These are phyloP conservation scores for Martes martes DNA, from an alignment of 2,113 vertebrate species.

Conservation along the genomic window DNA sequence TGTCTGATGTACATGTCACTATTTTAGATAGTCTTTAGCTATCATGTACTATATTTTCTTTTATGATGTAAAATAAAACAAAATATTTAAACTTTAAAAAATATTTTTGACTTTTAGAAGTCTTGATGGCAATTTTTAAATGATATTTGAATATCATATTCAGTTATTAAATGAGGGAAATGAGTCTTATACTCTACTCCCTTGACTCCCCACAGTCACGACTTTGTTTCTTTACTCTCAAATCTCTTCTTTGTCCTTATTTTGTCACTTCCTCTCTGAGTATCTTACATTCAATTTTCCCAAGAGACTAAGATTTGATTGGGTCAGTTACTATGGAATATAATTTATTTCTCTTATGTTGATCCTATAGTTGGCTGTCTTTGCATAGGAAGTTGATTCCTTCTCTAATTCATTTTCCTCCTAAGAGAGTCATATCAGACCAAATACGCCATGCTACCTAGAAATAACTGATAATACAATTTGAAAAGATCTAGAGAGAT, in stretches of 20 bases:
- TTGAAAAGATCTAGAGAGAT: not conserved
- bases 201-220: too few relatives aligned
- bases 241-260: not conserved
- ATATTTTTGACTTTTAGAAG: not conserved
- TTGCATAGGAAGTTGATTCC: not conserved
- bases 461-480: not conserved
- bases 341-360: not conserved
- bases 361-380: not conserved
- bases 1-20: not conserved
- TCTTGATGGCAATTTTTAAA: not conserved
- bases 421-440: not conserved
- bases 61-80: not conserved
- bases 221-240: not conserved
- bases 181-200: not conserved
- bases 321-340: not conserved
- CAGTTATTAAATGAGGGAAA: not conserved
- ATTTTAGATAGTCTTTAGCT: not conserved
- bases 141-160: not conserved
- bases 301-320: not conserved
- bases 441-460: not conserved
- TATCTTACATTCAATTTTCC: not conserved
- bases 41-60: not conserved
- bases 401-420: not conserved
- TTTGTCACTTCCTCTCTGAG: not conserved
- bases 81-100: not conserved